Evolutionary conservation across 2,888 invertebrate genomes (phyloP).

Genomic region (Lochmaea crataegi): DNA sequence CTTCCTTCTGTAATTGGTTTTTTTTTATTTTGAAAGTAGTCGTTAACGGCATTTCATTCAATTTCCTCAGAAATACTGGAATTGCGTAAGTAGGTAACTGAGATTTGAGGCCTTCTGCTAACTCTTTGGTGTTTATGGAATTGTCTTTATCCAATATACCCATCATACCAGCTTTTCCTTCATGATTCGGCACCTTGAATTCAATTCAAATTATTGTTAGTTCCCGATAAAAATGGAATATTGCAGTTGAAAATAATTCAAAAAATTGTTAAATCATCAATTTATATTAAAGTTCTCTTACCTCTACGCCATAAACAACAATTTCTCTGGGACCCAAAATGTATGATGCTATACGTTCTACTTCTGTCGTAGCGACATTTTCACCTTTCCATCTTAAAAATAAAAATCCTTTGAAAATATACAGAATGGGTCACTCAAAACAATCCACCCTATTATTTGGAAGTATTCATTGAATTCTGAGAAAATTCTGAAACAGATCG

Average conservation of each 20-base stretch:
- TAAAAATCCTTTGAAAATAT: neutral
- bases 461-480: too few relatives aligned
- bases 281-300: slow-evolving; percentile 59
- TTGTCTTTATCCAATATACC: slow-evolving; percentile 81
- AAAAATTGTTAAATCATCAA: too few relatives aligned
- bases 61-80: slow-evolving; percentile 87
- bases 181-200: slow-evolving; percentile 77
- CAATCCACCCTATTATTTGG: too few relatives aligned
- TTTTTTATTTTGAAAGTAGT: slow-evolving; percentile 96
- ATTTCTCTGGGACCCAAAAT: slow-evolving; percentile 77
- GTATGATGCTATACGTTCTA: slow-evolving; percentile 89
- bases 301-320: slow-evolving; percentile 94
- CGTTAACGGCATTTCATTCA: slow-evolving; percentile 82
- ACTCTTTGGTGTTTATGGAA: slow-evolving; percentile 69
- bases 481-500: too few relatives aligned
- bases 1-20: slow-evolving; percentile 84
- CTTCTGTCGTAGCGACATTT: slow-evolving; percentile 96
- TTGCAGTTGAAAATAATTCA: too few relatives aligned
- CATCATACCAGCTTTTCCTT: slow-evolving; percentile 95
- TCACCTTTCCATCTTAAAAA: slow-evolving; percentile 86
- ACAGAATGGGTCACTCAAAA: too few relatives aligned
- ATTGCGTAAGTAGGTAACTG: slow-evolving; percentile 87
- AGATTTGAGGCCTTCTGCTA: slow-evolving; percentile 76
- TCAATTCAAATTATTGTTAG: too few relatives aligned
- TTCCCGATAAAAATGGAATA: too few relatives aligned